Evolutionary conservation across 2,888 invertebrate genomes (phyloP), one percentile per base, ranked within the genome.

Genomic region (Sycophila texana): DNA sequence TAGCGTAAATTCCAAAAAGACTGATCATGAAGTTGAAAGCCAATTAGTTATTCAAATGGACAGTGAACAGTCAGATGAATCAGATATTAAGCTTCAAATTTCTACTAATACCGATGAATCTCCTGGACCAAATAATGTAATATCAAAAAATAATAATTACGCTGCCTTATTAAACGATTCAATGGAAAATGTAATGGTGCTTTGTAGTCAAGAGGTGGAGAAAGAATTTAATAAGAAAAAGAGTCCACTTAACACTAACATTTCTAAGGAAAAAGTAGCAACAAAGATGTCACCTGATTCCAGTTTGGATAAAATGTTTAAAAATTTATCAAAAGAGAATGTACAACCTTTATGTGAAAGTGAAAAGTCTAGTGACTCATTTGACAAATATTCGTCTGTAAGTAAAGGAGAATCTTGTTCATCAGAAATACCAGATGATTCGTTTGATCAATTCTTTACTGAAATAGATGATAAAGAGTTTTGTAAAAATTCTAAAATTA

Each of bases 341-440:
- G 14, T 47, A 5, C 66, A 75, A 14, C 22, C 66, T 57, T 12
- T 51, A 10, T 55, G 47, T 18, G 71, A 30, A 49, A 51, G 16
- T 26, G 65, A 74, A 71, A 75, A 63, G 49, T 20, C 55, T 18
- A 63, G 13, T 77, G 51, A 77, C 7, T 20, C 60, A 26, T 63
- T 18, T 22, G 60, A 60, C 30, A 76, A 73, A 57, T 55, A 68
- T 61, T 75, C 73, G n/a, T 30, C 67, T 55, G 13, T 16, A 39
- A 73, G 63, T 13, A 80, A 78, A 47, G 61, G 5, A 57, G 76
- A 80, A 18, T 80, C 80, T 12, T 47, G 18, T 22, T 81, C 81
- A 4, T 67, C 79, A 51, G 78, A 74, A 71, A 79, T 83, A 20
- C 82, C 83, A 4, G 81, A 83, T 74, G 83, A 83, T 74, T 83